Conservation (phyloP, 2,113 vertebrate genomes). For the Rhea americana region DNA sequence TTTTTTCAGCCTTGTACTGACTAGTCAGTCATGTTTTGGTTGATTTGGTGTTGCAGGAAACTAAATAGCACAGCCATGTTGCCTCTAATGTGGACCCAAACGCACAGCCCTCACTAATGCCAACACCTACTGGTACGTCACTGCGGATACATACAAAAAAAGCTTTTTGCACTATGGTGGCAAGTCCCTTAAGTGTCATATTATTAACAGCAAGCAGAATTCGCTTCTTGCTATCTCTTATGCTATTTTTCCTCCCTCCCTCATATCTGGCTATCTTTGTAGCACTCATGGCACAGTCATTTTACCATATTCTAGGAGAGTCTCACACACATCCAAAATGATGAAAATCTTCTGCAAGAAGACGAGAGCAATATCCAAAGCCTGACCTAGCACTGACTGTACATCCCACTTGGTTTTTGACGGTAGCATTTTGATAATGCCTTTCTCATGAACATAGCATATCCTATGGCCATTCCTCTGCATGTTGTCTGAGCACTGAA, state of each 20-base stretch:
- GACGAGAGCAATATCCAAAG: not conserved
- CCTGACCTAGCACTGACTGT: not conserved
- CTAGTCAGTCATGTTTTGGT: not conserved
- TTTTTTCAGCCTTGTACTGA: not conserved
- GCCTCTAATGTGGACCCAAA: not conserved
- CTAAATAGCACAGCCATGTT: not conserved
- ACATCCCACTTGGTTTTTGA: not conserved
- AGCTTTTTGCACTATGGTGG: not conserved
- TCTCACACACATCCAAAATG: not conserved
- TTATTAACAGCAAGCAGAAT: not conserved
- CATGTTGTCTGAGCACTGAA: not conserved
- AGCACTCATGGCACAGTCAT: not conserved
- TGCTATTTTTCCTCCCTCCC: not conserved
- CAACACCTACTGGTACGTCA: not conserved
- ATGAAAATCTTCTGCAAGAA: not conserved
- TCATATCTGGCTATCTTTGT: not conserved
- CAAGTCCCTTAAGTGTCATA: fast-evolving
- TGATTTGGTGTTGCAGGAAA: not conserved
- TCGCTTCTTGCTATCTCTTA: not conserved
- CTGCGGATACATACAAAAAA: not conserved
- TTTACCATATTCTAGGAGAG: not conserved
- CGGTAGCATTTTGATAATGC: not conserved
- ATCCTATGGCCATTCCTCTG: not conserved
- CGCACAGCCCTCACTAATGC: not conserved
- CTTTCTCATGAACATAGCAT: not conserved